Conservation (phyloP, 2,888 invertebrate species). For the Listrodromus nycthemerus region DNA sequence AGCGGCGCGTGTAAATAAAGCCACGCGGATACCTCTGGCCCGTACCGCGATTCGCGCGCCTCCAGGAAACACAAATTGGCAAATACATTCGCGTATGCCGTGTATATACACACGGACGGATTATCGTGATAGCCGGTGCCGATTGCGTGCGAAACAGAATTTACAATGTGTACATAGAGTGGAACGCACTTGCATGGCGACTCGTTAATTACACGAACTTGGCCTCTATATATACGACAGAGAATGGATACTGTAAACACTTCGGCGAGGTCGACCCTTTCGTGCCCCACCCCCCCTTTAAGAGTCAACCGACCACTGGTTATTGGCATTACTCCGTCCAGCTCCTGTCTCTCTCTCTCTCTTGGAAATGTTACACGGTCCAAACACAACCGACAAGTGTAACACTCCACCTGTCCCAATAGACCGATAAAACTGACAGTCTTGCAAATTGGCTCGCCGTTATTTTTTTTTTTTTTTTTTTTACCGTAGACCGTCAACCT, state of each 20-base stretch:
- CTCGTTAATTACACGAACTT: slow-evolving; percentile 10
- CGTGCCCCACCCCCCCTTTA: neutral
- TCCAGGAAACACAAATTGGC: slow-evolving; percentile 60
- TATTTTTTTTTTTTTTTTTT: neutral
- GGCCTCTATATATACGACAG: neutral
- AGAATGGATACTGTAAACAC: slow-evolving; percentile 8
- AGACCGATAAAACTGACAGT: neutral
- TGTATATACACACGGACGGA: slow-evolving; percentile 5
- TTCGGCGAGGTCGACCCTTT: neutral
- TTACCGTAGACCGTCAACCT: slow-evolving; percentile 8
- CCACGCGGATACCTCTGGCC: slow-evolving; percentile 29
- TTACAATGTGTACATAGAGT: slow-evolving; percentile 35
- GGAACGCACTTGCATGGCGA: slow-evolving; percentile 19
- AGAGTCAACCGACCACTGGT: neutral
- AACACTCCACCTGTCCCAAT: neutral
- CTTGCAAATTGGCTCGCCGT: slow-evolving; percentile 1
- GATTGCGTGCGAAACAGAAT: slow-evolving; percentile 34
- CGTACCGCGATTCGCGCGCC: slow-evolving; percentile 28
- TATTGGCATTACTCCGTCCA: neutral
- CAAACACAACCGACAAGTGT: neutral
- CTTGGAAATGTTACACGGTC: neutral
- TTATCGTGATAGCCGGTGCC: slow-evolving; percentile 21
- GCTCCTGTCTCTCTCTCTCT: neutral
- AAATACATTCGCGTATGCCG: slow-evolving; percentile 16
- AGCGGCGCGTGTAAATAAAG: slow-evolving; percentile 71